phyloP scores from a whole-genome alignment of 2,888 invertebrate species.

The Thelaira solivaga region DNA sequence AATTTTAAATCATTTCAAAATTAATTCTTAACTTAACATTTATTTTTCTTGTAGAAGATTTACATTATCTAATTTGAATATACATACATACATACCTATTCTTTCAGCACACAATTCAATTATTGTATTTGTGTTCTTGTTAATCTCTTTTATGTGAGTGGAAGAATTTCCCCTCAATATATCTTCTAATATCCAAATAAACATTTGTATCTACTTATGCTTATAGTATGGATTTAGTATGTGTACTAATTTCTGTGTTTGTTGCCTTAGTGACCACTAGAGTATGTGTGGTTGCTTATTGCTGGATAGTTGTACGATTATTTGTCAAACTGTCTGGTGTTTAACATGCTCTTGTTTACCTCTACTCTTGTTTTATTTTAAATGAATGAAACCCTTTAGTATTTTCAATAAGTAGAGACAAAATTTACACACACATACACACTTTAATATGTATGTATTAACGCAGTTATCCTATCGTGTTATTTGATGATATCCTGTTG shows the following conservation, averaged over 20 bases:
- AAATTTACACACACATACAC: neutral
- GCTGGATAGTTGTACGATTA: constrained; percentile 32
- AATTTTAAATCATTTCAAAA: too few species aligned
- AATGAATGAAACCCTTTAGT: constrained; percentile 32
- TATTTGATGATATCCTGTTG: constrained; percentile 58
- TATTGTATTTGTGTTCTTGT: neutral
- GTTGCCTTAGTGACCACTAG: constrained; percentile 40
- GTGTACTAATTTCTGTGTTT: neutral
- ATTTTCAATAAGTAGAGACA: constrained; percentile 27
- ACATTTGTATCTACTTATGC: neutral
- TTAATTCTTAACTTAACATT: too few species aligned
- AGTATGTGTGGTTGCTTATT: constrained; percentile 22
- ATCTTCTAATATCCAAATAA: too few species aligned
- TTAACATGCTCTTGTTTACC: constrained; percentile 35
- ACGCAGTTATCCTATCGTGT: constrained; percentile 52
- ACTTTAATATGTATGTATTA: constrained; percentile 3
- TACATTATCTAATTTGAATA: neutral
- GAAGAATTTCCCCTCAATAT: too few species aligned
- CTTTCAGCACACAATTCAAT: neutral
- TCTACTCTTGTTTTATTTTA: neutral
- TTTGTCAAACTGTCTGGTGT: constrained; percentile 53
- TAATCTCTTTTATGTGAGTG: neutral
- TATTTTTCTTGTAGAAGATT: neutral
- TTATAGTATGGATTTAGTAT: neutral
- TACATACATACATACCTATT: neutral